A percentile compares a stretch with the other conserved stretches of the same genome.
Conservation (phyloP, 2,888 invertebrate genomes). For the Amphiduros pacificus region DNA sequence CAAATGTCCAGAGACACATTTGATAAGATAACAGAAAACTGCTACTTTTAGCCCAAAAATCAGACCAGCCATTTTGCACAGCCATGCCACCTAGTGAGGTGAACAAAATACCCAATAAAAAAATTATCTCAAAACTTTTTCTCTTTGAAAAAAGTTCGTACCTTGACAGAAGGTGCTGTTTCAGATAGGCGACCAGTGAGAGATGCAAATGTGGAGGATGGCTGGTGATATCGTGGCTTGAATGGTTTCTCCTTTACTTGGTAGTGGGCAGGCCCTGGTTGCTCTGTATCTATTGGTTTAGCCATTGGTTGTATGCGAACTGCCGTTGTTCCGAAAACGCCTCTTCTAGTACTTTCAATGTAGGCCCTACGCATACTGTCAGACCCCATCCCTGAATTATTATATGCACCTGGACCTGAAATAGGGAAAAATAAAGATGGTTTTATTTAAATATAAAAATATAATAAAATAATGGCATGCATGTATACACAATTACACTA, state of each 20-base stretch:
- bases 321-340: slow-evolving; percentile 57
- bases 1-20: too few species aligned
- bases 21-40: too few species aligned
- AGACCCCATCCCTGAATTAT: slow-evolving; percentile 55
- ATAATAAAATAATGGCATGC: too few species aligned
- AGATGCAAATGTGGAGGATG: slow-evolving; percentile 56
- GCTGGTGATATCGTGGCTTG: slow-evolving; percentile 44
- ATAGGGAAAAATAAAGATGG: not conserved
- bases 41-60: too few species aligned
- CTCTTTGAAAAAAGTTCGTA: slow-evolving; percentile 14
- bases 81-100: too few species aligned
- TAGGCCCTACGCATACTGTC: slow-evolving; percentile 57
- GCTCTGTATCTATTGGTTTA: slow-evolving; percentile 40
- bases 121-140: too few species aligned
- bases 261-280: slow-evolving; percentile 57
- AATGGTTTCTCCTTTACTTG: slow-evolving; percentile 48
- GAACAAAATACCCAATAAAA: too few species aligned
- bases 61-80: too few species aligned
- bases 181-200: slow-evolving; percentile 44
- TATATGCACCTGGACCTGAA: slow-evolving; percentile 57
- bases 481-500: too few species aligned
- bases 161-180: slow-evolving; percentile 31
- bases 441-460: too few species aligned
- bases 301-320: slow-evolving; percentile 43
- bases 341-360: slow-evolving; percentile 55